Evolutionary conservation across 2,888 invertebrate species (phyloP), one percentile per base, ranked within the genome.

Genomic region (Fissipunctia ypsillon): DNA sequence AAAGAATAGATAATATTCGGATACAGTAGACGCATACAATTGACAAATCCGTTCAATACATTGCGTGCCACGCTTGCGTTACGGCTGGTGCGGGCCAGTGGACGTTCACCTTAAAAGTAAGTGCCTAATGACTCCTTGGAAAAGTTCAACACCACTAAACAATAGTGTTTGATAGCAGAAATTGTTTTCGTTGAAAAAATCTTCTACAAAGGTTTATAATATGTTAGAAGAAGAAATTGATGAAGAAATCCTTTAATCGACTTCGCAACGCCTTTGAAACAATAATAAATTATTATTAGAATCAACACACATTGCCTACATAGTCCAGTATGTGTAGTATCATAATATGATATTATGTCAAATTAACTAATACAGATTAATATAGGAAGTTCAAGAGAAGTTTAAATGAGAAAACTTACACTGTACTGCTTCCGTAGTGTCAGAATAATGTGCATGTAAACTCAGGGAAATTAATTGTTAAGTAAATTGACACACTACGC

Each of bases 351-450:
- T 45, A 45, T 9, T 43, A 10, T 38, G 38, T 25, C n/a, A 57
- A 59, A 59, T 38, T 65, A 52, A 60, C 16, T 38, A 45, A 52
- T 45, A 41, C 10, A 60, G 25, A 74, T 59, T 60, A 52, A n/a
- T n/a, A 22, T 57, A 63, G n/a, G n/a, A n/a, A n/a, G n/a, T n/a
- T n/a, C 31, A 22, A 66, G 38, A 50, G n/a, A 77, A 70, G 43
- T 66, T 52, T 14, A 50, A 54, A 76, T 65, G 52, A 69, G 59
- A 41, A 76, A 76, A 69, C 76, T 60, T 66, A 35, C 35, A 4
- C 35, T 45, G 3, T 43, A 63, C n/a, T 41, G 19, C 25, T 57
- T 48, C 14, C 22, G 6, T 14, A 12, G 52, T 52, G 45, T 50
- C 50, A 28, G n/a, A 57, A 64, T 57, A 60, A 48, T 74, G 43